phyloP scores from a whole-genome alignment of 2,797 vertebrate genomes.

The Trichosurus vulpecula region DNA sequence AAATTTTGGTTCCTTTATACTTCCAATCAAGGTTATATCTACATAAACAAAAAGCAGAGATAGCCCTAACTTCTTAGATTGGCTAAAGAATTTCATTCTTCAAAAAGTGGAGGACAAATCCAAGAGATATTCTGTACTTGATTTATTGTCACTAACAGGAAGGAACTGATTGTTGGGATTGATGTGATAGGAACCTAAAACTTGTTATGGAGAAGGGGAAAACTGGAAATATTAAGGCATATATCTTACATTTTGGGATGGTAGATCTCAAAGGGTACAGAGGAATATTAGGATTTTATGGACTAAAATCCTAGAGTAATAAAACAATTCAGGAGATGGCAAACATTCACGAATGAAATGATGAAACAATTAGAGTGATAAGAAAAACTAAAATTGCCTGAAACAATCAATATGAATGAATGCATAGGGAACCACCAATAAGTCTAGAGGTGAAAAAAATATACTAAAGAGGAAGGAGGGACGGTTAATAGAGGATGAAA shows the following conservation, averaged over 20 bases:
- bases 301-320: background rate
- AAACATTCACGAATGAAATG: background rate
- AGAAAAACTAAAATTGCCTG: background rate
- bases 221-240: background rate
- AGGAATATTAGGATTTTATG: background rate
- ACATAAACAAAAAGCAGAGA: background rate
- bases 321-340: background rate
- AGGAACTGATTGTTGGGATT: background rate
- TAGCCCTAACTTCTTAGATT: background rate
- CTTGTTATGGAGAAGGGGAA: background rate
- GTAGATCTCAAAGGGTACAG: background rate
- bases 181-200: background rate
- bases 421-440: background rate
- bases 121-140: background rate
- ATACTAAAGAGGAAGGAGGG: background rate
- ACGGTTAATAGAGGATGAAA: background rate
- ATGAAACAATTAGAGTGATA: background rate
- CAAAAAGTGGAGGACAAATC: background rate
- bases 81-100: background rate
- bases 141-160: background rate
- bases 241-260: background rate
- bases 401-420: background rate
- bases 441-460: background rate
- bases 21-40: background rate
- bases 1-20: background rate